Conservation (phyloP, 1,140 invertebrate genomes). For the Mactra quadrangularis region DNA sequence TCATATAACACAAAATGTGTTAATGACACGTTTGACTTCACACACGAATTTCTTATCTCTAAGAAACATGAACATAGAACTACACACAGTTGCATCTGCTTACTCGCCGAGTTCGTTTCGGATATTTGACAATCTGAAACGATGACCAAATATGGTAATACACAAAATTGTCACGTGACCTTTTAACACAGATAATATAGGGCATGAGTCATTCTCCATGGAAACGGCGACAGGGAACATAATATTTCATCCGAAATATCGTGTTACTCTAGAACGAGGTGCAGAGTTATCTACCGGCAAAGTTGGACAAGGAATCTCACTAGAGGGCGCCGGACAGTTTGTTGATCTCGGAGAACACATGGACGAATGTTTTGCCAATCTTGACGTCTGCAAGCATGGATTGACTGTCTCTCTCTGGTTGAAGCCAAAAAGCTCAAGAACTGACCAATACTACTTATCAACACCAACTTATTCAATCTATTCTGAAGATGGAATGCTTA, state of each 20-base stretch:
- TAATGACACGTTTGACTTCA: too few relatives aligned
- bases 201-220: slow-evolving; percentile 80
- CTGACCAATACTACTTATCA: slow-evolving; percentile 76
- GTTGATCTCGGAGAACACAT: slow-evolving; percentile 76
- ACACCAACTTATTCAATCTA: slow-evolving; percentile 79
- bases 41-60: too few relatives aligned
- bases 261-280: slow-evolving; percentile 78
- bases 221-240: slow-evolving; percentile 69
- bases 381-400: slow-evolving; percentile 79
- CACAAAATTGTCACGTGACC: background rate
- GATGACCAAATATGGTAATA: background rate
- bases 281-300: slow-evolving; percentile 72
- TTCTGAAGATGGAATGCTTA: slow-evolving; percentile 75
- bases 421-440: slow-evolving; percentile 71
- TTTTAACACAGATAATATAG: slow-evolving; percentile 73
- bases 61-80: too few relatives aligned
- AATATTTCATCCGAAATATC: slow-evolving; percentile 72
- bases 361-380: slow-evolving; percentile 79
- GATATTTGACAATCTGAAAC: background rate
- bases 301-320: slow-evolving; percentile 72
- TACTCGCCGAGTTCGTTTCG: background rate
- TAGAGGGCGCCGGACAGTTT: slow-evolving; percentile 78
- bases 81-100: slow-evolving; percentile 17
- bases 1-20: too few relatives aligned
- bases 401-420: slow-evolving; percentile 79